Base-by-base conservation (phyloP, 1,140 invertebrate genomes). In the Metopolophium dirhodum region DNA sequence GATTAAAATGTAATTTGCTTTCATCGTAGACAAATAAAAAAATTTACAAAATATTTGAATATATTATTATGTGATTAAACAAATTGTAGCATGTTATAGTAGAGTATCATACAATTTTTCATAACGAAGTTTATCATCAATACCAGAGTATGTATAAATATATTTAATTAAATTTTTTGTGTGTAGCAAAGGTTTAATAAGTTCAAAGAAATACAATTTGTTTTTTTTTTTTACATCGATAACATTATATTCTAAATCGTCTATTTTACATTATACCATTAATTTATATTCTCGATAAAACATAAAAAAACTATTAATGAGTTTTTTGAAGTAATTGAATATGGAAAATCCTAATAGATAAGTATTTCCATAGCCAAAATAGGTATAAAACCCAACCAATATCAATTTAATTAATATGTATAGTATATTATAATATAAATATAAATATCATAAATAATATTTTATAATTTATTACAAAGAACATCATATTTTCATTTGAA, bases 1-100 rank as follows among this genome's bases (percentile, higher is more conserved):
- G 30, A 77, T 77, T 77, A 77, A 77, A 77, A 77, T 77, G 61
- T 77, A 77, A 77, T 77, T 77, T 77, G 61, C 61, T 77, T n/a
- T 35, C 18, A n/a, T n/a, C 61, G 11, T 77, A 77, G 61, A 77
- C 30, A 18, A 77, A n/a, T 77, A 77, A 77, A 77, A 77, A 77
- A 77, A 77, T 77, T 7, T 35, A 77, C 14, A 77, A 77, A n/a
- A 77, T n/a, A 77, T n/a, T 77, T n/a, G 30, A 77, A n/a, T n/a
- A 77, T 35, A 77, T 18, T 77, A n/a, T 77, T 77, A 77, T 77
- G 14, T 77, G 14, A n/a, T 18, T n/a, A 77, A 6, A 77, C 30
- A 77, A 77, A n/a, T 77, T 77, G 4, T 77, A 77, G 11, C 4
- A n/a, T n/a, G 61, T 77, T 77, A 77, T n/a, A 14, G 61, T 77